phyloP scores from a whole-genome alignment of 2,113 vertebrate species.

The Corvus cornix region DNA sequence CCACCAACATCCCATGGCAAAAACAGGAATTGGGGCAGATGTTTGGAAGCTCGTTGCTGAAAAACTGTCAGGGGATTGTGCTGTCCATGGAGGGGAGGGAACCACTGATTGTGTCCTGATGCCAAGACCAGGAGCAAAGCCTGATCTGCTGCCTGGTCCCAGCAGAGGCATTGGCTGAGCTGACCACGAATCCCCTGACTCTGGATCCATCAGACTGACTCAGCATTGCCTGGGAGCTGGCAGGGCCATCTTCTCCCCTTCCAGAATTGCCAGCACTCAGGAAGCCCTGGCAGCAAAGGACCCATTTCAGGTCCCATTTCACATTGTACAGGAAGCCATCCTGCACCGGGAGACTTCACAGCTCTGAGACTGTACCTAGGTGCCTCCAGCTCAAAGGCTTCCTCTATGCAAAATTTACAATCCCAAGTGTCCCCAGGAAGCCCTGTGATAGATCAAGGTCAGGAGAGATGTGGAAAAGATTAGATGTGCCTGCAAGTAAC shows the following conservation, averaged over 20 bases:
- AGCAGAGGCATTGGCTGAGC: not conserved
- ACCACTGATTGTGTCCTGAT: not conserved
- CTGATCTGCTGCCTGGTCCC: not conserved
- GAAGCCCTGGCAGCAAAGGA: not conserved
- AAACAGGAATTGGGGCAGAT: not conserved
- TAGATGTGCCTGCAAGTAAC: not conserved
- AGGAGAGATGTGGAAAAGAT: not conserved
- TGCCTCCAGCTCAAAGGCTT: not conserved
- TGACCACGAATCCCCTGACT: not conserved
- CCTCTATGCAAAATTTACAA: not conserved
- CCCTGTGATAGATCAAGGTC: not conserved
- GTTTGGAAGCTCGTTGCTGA: not conserved
- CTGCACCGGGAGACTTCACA: fast-evolving
- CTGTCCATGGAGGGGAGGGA: not conserved
- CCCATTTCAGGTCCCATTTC: not conserved
- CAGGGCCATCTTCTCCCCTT: not conserved
- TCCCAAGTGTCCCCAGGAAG: not conserved
- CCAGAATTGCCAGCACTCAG: not conserved
- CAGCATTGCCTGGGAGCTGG: not conserved
- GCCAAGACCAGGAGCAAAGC: not conserved
- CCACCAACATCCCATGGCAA: not conserved
- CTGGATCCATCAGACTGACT: not conserved
- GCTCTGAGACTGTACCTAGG: not conserved
- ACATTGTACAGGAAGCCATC: not conserved
- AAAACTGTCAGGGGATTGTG: not conserved